These are phyloP conservation scores for Perodicticus potto DNA, from an alignment of 2,797 vertebrate genomes.

Conservation along the genomic window DNA sequence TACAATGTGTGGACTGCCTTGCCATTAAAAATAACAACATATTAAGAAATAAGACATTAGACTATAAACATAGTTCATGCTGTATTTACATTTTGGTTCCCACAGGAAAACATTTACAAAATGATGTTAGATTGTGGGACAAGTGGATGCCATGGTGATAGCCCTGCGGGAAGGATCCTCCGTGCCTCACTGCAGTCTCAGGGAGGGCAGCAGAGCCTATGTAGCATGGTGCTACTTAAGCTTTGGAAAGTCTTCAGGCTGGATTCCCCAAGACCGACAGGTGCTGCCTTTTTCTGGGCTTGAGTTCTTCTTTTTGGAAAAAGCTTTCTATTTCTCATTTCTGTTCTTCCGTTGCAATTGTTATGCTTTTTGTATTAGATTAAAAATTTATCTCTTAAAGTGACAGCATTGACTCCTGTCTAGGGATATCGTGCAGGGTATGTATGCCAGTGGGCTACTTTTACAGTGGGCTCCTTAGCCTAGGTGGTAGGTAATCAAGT, in stretches of 20 bases:
- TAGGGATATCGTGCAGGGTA: not conserved
- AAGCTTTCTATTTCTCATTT: not conserved
- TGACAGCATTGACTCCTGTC: not conserved
- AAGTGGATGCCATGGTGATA: not conserved
- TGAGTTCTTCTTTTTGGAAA: not conserved
- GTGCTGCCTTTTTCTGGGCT: not conserved
- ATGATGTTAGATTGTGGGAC: not conserved
- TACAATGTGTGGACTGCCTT: not conserved
- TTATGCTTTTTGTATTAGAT: not conserved
- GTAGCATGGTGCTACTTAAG: not conserved
- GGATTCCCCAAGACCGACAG: not conserved
- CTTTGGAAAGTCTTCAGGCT: not conserved
- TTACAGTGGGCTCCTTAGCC: not conserved
- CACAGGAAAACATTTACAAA: not conserved
- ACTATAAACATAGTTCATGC: not conserved
- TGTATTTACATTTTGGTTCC: not conserved
- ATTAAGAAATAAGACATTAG: conserved; percentile 1
- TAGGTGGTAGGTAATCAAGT: not conserved
- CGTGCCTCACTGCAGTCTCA: not conserved
- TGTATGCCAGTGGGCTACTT: not conserved
- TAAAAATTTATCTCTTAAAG: not conserved
- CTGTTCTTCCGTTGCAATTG: not conserved
- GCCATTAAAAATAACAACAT: not conserved
- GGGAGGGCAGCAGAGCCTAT: not conserved
- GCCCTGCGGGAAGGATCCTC: no score